These are phyloP conservation scores for Halyomorpha halys DNA, from an alignment of 1,140 invertebrate genomes.

Conservation along the genomic window DNA sequence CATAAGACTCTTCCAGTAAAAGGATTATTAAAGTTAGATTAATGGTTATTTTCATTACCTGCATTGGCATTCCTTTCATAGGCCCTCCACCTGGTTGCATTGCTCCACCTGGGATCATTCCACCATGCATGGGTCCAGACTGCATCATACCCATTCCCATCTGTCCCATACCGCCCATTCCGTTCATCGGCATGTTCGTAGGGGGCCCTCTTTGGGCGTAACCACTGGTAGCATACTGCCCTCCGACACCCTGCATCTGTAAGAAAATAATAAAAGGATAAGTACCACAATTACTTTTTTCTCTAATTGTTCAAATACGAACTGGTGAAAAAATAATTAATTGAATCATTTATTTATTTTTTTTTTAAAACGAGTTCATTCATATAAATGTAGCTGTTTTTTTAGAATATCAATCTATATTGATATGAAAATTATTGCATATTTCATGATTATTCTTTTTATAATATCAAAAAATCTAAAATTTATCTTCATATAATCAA, in stretches of 20 bases:
- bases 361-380: too few relatives aligned
- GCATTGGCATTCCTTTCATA: slow-evolving; percentile 23
- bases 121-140: slow-evolving; percentile 42
- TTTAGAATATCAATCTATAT: too few relatives aligned
- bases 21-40: neutral
- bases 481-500: too few relatives aligned
- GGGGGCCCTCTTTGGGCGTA: slow-evolving; percentile 42
- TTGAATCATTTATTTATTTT: too few relatives aligned
- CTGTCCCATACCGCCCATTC: slow-evolving; percentile 45
- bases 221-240: slow-evolving; percentile 41
- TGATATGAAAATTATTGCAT: too few relatives aligned
- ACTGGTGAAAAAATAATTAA: too few relatives aligned
- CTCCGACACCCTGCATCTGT: slow-evolving; percentile 35
- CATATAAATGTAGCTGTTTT: too few relatives aligned
- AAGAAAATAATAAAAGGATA: slow-evolving; percentile 24
- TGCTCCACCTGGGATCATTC: slow-evolving; percentile 47
- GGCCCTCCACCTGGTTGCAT: slow-evolving; percentile 42
- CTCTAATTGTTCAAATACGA: too few relatives aligned
- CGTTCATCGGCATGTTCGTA: slow-evolving; percentile 30
- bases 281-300: too few relatives aligned
- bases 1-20: too few relatives aligned
- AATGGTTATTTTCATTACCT: slow-evolving; percentile 16
- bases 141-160: slow-evolving; percentile 36
- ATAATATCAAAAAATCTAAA: too few relatives aligned
- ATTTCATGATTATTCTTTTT: too few relatives aligned